Conservation (phyloP, 1,140 invertebrate genomes). For the Drosophila auraria region DNA sequence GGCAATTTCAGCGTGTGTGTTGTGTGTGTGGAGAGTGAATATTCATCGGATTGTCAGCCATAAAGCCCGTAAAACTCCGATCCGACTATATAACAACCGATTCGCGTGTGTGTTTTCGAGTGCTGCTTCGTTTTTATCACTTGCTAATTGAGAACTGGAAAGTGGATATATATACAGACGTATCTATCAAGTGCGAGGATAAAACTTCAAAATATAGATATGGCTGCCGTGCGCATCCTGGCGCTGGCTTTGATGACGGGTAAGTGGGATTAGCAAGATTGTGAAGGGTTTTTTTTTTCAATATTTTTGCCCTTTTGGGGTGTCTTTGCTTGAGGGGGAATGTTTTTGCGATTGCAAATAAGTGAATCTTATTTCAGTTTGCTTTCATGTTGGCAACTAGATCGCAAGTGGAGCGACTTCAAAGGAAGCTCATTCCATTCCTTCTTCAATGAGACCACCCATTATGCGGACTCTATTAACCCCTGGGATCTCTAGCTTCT, state of each 20-base stretch:
- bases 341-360: constrained; percentile 7
- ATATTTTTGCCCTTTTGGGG: not conserved
- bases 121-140: constrained; percentile 47
- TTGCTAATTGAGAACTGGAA: constrained; percentile 65
- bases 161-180: constrained; percentile 3
- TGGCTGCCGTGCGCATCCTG: constrained; percentile 41
- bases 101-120: constrained; percentile 40
- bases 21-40: constrained; percentile 24
- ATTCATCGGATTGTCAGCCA: constrained; percentile 47
- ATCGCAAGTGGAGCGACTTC: constrained; percentile 11
- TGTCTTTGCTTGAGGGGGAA: constrained; percentile 2
- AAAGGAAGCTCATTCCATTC: constrained; percentile 36
- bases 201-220: constrained; percentile 47
- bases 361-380: constrained; percentile 9
- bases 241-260: constrained; percentile 34
- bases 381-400: constrained; percentile 22
- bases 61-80: constrained; percentile 33
- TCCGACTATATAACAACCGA: constrained; percentile 18
- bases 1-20: constrained; percentile 48
- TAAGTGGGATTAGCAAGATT: constrained; percentile 41
- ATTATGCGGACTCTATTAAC: constrained; percentile 36
- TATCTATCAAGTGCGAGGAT: constrained; percentile 17
- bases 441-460: constrained; percentile 20
- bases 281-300: not conserved
- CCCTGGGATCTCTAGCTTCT: constrained; percentile 1